A percentile compares a stretch with the other conserved stretches of the same genome.
Evolutionary conservation across 2,888 invertebrate genomes (phyloP).

Genomic region (Cantharis nigra): DNA sequence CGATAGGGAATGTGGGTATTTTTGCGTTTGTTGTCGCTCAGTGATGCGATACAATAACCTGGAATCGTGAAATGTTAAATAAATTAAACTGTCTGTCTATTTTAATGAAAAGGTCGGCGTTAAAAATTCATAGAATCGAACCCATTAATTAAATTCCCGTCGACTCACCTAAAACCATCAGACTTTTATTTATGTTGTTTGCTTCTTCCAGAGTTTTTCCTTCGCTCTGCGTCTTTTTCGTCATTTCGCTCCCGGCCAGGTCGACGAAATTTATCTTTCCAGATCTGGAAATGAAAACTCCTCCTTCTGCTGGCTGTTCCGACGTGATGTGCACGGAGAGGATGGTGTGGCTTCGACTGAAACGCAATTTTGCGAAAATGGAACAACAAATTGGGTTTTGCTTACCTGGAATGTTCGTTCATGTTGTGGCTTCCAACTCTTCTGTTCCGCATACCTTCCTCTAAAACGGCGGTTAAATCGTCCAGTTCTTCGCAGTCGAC

Average conservation of each 20-base stretch:
- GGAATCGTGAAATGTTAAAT: conserved; percentile 33
- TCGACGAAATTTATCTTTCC: conserved; percentile 97
- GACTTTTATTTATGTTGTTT: conserved; percentile 94
- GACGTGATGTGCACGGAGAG: conserved; percentile 89
- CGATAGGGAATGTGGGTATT: conserved; percentile 90
- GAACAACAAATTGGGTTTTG: conserved; percentile 53
- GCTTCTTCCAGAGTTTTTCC: conserved; percentile 91
- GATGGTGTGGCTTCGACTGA: conserved; percentile 82
- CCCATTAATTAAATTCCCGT: not conserved
- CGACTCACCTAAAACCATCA: conserved; percentile 84
- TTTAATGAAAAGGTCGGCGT: conserved; percentile 14
- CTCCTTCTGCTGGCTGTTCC: conserved; percentile 79
- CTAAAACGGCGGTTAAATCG: conserved; percentile 88
- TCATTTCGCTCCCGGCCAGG: conserved; percentile 95
- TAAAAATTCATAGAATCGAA: not conserved
- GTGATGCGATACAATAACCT: conserved; percentile 94
- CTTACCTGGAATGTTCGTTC: conserved; percentile 80
- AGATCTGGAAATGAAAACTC: conserved; percentile 85
- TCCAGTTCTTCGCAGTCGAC: conserved; percentile 93
- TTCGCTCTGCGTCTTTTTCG: conserved; percentile 85
- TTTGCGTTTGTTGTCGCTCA: conserved; percentile 80
- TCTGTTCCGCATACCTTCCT: conserved; percentile 92
- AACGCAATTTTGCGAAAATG: conserved; percentile 22
- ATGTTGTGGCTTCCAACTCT: conserved; percentile 89
- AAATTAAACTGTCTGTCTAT: conserved; percentile 9